A percentile compares a stretch with the other conserved stretches of the same genome.
Conservation (phyloP, 2,797 vertebrate species). For the Anguilla obscura region DNA sequence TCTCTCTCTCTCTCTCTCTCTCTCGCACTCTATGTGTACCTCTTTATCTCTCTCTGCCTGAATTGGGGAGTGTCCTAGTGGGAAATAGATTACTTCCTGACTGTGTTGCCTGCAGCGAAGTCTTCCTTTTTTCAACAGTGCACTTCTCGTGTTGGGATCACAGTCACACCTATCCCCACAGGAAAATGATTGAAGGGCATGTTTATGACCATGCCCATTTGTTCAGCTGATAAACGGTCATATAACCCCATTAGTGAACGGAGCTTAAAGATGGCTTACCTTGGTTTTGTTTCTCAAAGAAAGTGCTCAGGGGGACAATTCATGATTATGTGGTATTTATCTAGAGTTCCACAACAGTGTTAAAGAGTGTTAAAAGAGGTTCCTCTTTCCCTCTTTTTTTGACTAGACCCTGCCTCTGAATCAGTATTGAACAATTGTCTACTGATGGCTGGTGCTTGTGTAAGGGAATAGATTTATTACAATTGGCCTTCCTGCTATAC, state of each 20-base stretch:
- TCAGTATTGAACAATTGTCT: not conserved
- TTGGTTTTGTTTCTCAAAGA: conserved; percentile 4
- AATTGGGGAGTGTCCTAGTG: not conserved
- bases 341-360: not conserved
- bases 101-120: not conserved
- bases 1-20: conserved; percentile 9
- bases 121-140: conserved; percentile 23
- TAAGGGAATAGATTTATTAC: not conserved
- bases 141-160: not conserved
- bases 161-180: conserved; percentile 8
- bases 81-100: conserved; percentile 32
- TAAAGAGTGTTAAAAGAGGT: not conserved
- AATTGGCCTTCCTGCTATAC: not conserved
- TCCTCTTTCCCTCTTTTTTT: not conserved
- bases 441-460: not conserved
- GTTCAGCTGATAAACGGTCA: conserved; percentile 22
- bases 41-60: conserved; percentile 13
- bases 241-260: conserved; percentile 10
- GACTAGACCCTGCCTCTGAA: not conserved
- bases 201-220: conserved; percentile 15
- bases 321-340: not conserved
- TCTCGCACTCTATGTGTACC: not conserved
- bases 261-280: conserved; percentile 21
- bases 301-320: conserved; percentile 16
- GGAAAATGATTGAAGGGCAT: conserved; percentile 13